Base-by-base conservation (phyloP, 2,888 invertebrate genomes). In the Drosophila hamatofila region DNA sequence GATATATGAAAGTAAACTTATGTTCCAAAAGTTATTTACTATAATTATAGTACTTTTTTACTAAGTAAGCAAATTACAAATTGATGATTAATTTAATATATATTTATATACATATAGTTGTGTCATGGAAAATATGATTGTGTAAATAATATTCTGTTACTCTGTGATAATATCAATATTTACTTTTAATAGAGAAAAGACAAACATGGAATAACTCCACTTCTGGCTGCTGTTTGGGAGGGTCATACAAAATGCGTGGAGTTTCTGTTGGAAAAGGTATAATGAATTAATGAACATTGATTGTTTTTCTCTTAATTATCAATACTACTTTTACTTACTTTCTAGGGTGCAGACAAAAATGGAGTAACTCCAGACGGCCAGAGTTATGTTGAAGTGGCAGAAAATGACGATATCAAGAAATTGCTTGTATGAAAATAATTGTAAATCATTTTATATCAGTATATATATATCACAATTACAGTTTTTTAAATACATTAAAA, bases 211-310 rank as follows among this genome's bases (percentile, higher is more conserved):
- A 98, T 99, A 83, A 97, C 97, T 74, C 97, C 98, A 37, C 94
- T 99, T 54, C 93, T 99, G 87, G 98, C 98, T 81, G 99, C 99
- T 65, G 97, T 99, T 90, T 99, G 97, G 97, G 99, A 99, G 93
- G 98, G 98, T 27, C 99, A 99, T 92, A 96, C 96, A 59, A 95
- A 96, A 73, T 98, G 98, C 94, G 98, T 99, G 14, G 96, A 97
- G 93, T 94, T 97, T 77, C 94, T 99, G 83, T 92, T 99, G 73
- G 95, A 96, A 93, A 96, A 97, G 94, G 98, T 98, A 63, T 54
- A 16, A 11, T 51, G 9, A n/a, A 16, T 23, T 2, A 23, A 25
- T 23, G 3, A 23, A 52, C 0, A 25, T 12, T 41, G 6, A 9
- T 7, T 11, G 39, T 14, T 46, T 7, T 9, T 39, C 3, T 49